Evolutionary conservation across 2,888 invertebrate species (phyloP), one percentile per base, ranked within the genome.

Genomic region (Exephanes ischioxanthus): DNA sequence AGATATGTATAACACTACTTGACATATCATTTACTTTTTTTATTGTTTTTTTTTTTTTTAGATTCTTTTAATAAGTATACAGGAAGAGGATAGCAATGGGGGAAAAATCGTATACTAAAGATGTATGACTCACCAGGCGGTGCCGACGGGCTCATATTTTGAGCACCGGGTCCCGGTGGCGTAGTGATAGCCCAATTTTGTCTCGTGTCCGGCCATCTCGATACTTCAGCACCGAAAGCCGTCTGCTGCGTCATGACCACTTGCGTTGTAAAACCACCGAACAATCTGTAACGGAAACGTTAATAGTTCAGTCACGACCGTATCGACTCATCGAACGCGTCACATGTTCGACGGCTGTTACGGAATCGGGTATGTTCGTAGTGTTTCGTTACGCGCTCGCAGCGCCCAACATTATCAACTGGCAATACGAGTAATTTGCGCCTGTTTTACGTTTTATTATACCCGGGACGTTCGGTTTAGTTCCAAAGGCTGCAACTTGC

Each of bases 181-280:
- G 76, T 76, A 41, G 79, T 85, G 71, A 85, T 83, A 33, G 85
- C 75, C 66, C 71, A 71, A 76, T 85, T 79, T 76, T 82, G 85
- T 67, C 82, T 73, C 16, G 85, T 82, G 16, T 70, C 75, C 19
- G 85, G 85, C 85, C 82, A 85, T 79, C 67, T 85, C 55, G 85
- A 75, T 37, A 75, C 11, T 72, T 85, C 82, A 14, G 79, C 58
- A 11, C 79, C 85, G 48, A 83, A 79, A 26, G 61, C 45, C 58
- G 79, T 61, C 37, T 76, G 79, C 61, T 82, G 70, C 83, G 37
- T 76, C 61, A 79, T 76, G 11, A 45, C 30, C 16, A 45, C 41
- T 19, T 16, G 45, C 16, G 9, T 30, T n/a, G 14, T 7, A 19
- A 66, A 22, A 41, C 5, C 45, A 30, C 16, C 16, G 45, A 16